Evolutionary conservation across 2,888 invertebrate species (phyloP), one percentile per base, ranked within the genome.

Genomic region (Plebejus anna): DNA sequence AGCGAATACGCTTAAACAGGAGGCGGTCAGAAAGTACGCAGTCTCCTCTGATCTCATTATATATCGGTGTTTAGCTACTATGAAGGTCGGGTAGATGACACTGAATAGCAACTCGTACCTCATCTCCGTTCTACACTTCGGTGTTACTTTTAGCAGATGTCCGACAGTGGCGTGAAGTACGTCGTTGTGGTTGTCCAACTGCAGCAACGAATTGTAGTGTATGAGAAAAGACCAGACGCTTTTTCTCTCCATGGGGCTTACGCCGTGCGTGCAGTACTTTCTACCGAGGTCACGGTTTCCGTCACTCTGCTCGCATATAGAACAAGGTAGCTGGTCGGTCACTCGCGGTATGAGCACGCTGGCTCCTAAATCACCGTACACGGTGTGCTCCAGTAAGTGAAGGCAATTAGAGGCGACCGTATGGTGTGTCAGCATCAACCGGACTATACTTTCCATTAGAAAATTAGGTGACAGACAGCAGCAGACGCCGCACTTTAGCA

Each of bases 81-180:
- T 87, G 80, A 96, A 95, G 0, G 94, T 94, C 0, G 96, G 95
- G 82, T 95, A 95, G 76, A 96, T 94, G 0, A 96, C 95, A 76
- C 93, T 91, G 79, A 95, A 94, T 0, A 96, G 89, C 28, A 96
- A 85, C 80, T 95, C 95, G 66, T 93, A 91, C 79, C 94, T 95
- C 82, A 95, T 94, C 78, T 94, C 90, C 75, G 87, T 90, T 1
- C 94, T 92, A 75, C 95, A 95, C 28, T 91, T 91, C 0, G 95
- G 94, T 0, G 95, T 95, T 16, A 96, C 94, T 78, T 95, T 91
- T 11, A 95, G 85, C 13, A 96, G 84, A 82, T 96, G 96, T 7
- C 90, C 90, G 79, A 95, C 95, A 0, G 95, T 91, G 0, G 93
- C 88, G 80, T 95, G 95, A n/a, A 95, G 89, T 0, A 96, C 89